Conservation (phyloP, 2,113 vertebrate genomes). For the Oreocharis arfaki region DNA sequence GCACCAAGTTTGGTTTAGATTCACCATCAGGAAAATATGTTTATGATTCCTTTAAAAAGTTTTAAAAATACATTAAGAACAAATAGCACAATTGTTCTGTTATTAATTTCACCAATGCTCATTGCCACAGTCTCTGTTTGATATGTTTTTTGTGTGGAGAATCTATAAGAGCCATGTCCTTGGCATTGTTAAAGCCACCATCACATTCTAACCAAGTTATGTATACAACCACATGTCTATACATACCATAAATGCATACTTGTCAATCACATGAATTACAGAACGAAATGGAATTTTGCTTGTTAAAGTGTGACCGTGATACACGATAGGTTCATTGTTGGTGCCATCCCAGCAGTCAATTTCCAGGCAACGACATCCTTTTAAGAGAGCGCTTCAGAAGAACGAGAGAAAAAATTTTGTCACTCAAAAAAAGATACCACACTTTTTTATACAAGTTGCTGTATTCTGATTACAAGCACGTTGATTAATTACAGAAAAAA, state of each 20-base stretch:
- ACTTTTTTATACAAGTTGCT: neutral
- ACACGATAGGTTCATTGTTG: slow-evolving; percentile 80
- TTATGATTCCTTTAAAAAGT: neutral
- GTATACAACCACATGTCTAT: neutral
- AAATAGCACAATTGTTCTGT: neutral
- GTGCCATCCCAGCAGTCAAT: slow-evolving; percentile 89
- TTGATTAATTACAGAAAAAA: neutral
- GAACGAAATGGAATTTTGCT: slow-evolving; percentile 83
- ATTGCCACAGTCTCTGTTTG: neutral
- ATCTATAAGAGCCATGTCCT: neutral
- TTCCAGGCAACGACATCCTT: slow-evolving; percentile 88
- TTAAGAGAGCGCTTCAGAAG: slow-evolving; percentile 78
- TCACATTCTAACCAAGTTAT: neutral
- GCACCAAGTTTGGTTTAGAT: neutral
- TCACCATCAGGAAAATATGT: neutral
- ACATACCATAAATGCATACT: slow-evolving; percentile 85
- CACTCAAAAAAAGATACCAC: neutral
- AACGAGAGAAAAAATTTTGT: neutral
- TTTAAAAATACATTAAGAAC: neutral
- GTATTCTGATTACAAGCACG: neutral
- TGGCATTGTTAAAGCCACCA: neutral
- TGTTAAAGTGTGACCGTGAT: slow-evolving; percentile 85
- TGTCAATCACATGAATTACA: slow-evolving; percentile 77
- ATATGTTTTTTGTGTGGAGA: neutral
- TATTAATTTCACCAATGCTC: neutral